phyloP scores from a whole-genome alignment of 1,140 invertebrate genomes.

The Sitobion miscanthi region DNA sequence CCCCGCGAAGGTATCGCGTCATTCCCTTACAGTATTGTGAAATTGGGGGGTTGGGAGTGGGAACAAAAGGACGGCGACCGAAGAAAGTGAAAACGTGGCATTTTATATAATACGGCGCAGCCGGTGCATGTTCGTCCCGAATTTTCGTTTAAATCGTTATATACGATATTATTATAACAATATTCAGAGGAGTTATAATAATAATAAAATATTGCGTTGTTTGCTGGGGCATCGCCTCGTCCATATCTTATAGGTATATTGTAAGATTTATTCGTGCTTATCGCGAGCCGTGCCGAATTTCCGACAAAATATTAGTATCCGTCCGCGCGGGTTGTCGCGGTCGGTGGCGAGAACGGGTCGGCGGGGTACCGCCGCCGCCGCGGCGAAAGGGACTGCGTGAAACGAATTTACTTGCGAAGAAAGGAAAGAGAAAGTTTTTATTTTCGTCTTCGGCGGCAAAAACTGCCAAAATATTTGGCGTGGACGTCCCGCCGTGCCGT shows the following conservation, averaged over 20 bases:
- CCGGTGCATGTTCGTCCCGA: neutral
- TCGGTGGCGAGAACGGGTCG: no score
- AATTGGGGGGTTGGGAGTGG: neutral
- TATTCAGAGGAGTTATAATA: neutral
- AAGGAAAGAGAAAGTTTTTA: slow-evolving; percentile 55
- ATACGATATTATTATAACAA: neutral
- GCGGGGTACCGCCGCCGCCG: neutral
- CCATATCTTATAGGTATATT: neutral
- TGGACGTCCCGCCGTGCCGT: slow-evolving; percentile 5
- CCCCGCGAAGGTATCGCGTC: neutral
- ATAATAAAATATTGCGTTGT: neutral
- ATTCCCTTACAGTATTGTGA: neutral
- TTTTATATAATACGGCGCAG: neutral
- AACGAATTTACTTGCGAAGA: neutral
- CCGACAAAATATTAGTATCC: slow-evolving; percentile 27
- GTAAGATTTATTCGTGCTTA: neutral
- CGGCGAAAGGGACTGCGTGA: neutral
- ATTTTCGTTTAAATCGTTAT: neutral
- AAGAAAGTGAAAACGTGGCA: slow-evolving; percentile 15
- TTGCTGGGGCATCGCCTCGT: neutral
- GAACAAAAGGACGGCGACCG: neutral
- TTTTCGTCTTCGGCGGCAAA: slow-evolving; percentile 36
- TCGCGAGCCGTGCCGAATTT: neutral
- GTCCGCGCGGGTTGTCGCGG: neutral
- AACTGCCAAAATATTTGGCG: slow-evolving; percentile 56